Evolutionary conservation across 2,888 invertebrate genomes (phyloP).

Genomic region (Meiosimyza decipiens): DNA sequence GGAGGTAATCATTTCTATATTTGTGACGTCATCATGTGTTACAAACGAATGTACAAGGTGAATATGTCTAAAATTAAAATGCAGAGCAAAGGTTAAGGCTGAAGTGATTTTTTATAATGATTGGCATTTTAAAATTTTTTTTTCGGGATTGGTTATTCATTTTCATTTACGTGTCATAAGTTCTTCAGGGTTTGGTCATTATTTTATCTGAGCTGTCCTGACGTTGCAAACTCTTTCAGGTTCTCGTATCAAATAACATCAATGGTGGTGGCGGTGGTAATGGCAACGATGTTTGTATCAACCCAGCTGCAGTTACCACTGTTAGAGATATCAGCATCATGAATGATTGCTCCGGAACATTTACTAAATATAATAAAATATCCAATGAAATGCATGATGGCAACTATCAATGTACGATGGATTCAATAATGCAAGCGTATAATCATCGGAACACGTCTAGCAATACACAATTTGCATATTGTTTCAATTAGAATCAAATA

Average conservation of each 20-base stretch:
- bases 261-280: slow-evolving; percentile 42
- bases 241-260: slow-evolving; percentile 45
- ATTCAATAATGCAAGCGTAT: slow-evolving; percentile 61
- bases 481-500: slow-evolving; percentile 49
- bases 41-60: no score
- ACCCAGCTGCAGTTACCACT: slow-evolving; percentile 38
- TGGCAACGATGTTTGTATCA: slow-evolving; percentile 29
- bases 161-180: background rate
- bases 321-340: slow-evolving; percentile 32
- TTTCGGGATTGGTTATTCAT: no score
- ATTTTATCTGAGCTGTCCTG: background rate
- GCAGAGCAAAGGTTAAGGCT: no score
- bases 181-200: background rate
- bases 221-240: slow-evolving; percentile 40
- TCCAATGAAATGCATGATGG: slow-evolving; percentile 45
- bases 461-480: slow-evolving; percentile 55
- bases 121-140: no score
- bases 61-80: no score
- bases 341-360: slow-evolving; percentile 44
- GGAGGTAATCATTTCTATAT: no score
- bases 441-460: slow-evolving; percentile 55
- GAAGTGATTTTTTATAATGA: no score
- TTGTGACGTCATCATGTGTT: no score
- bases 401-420: slow-evolving; percentile 58
- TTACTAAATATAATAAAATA: slow-evolving; percentile 51